A percentile compares a stretch with the other conserved stretches of the same genome.
Conservation (phyloP, 2,113 vertebrate genomes). For the Pluvianellus socialis region DNA sequence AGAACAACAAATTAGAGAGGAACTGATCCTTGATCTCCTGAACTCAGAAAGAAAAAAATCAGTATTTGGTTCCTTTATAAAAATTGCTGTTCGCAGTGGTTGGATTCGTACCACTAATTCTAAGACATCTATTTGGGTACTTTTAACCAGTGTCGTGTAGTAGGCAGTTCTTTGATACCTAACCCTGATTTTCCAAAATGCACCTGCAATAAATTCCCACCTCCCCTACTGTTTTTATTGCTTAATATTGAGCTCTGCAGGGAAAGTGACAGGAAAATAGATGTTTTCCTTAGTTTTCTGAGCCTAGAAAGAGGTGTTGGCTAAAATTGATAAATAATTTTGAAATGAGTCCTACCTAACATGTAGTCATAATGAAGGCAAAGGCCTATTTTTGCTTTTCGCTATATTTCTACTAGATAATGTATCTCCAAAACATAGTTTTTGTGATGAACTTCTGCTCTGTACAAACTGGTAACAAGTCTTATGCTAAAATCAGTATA, state of each 20-base stretch:
- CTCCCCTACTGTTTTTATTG: neutral
- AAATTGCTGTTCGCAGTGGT: neutral
- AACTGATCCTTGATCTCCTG: neutral
- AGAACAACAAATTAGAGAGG: neutral
- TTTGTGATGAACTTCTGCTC: neutral
- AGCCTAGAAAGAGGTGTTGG: neutral
- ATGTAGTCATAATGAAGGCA: neutral
- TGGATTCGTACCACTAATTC: neutral
- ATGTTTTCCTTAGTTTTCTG: neutral
- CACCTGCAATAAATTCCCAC: neutral
- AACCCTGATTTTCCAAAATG: neutral
- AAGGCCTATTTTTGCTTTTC: neutral
- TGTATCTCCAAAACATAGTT: neutral
- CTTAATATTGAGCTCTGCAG: neutral
- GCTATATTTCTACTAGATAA: neutral
- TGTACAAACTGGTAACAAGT: neutral
- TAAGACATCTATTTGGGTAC: neutral
- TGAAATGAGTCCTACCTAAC: neutral
- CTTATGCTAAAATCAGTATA: neutral
- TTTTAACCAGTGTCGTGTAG: neutral
- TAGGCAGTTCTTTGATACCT: neutral
- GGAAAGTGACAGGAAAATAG: neutral
- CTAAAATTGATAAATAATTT: neutral
- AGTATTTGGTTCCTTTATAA: neutral
- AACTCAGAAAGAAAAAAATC: neutral